Evolutionary conservation across 1,140 invertebrate species (phyloP), one percentile per base, ranked within the genome.

Genomic region (Stegodyphus mimosarum): DNA sequence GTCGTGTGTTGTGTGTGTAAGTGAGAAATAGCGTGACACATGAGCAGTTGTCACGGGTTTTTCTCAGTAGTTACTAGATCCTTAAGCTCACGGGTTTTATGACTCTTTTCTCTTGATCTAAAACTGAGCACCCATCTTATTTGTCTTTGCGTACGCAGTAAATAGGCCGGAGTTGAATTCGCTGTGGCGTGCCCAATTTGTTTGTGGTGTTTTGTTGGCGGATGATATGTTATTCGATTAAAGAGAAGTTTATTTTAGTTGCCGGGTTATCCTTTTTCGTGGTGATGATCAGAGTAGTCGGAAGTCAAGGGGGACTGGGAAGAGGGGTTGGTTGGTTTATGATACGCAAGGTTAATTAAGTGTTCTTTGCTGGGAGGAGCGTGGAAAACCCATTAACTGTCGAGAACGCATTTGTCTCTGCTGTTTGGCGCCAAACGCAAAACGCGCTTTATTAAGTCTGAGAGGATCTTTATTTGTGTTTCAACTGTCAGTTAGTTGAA

Each of bases 1-100:
- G 74, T 64, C 74, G 70, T 71, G 70, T 17, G 9, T 13, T 73
- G 70, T 49, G 17, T 60, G 15, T 71, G 67, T 80, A 77, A 83
- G 79, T 83, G 79, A 51, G 70, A 74, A 72, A 72, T 83, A 73
- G 79, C 79, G 79, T 83, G 79, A 83, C 79, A 72, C 70, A 13
- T 63, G 67, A 66, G 53, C 64, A 73, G 79, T 73, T 83, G 79
- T 83, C 79, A 83, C 79, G 79, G 79, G 53, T 15, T 53, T 75
- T 51, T 66, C 64, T 67, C 64, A n/a, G 64, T n/a, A 60, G 69
- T 51, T 11, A 60, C 55, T 11, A 60, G 9, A 5, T 9, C 55
- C 55, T 11, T 11, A 9, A 11, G 9, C 55, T 66, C 75, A 48
- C 63, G 13, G 67, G 75, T 52, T 64, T 64, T 77, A 64, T 64